Conservation (phyloP, 2,888 invertebrate species). For the Stenolophus ochropezus region DNA sequence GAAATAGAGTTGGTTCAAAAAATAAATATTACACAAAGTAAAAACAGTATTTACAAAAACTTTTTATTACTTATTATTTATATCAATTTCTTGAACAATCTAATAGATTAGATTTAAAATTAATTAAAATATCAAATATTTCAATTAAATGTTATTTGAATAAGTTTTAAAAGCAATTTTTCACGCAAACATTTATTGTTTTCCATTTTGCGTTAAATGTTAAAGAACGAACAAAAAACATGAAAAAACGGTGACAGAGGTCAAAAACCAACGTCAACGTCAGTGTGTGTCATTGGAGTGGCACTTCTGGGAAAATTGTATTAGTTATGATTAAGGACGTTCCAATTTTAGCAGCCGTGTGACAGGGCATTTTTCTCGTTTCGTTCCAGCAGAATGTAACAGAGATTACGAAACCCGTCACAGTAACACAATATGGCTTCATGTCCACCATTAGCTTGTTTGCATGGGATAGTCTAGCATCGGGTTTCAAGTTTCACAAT, state of each 20-base stretch:
- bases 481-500: slow-evolving; percentile 42
- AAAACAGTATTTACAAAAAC: too few species aligned
- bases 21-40: too few species aligned
- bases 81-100: too few species aligned
- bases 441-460: slow-evolving; percentile 52
- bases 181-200: too few species aligned
- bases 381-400: slow-evolving; percentile 9
- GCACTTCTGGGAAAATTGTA: neutral
- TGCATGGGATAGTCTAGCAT: slow-evolving; percentile 14
- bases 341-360: slow-evolving; percentile 16
- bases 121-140: too few species aligned
- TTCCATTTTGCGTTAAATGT: too few species aligned
- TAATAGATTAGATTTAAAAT: too few species aligned
- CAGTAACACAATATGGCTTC: slow-evolving; percentile 54
- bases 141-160: too few species aligned
- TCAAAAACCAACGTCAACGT: neutral
- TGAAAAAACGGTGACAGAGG: neutral
- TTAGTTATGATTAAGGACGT: slow-evolving; percentile 40
- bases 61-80: too few species aligned
- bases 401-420: slow-evolving; percentile 50
- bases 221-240: neutral
- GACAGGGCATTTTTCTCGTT: slow-evolving; percentile 23
- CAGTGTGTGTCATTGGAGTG: neutral
- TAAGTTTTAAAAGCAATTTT: too few species aligned
- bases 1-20: too few species aligned